Base-by-base conservation (phyloP, 2,888 invertebrate species). In the Drosophila meridiana region DNA sequence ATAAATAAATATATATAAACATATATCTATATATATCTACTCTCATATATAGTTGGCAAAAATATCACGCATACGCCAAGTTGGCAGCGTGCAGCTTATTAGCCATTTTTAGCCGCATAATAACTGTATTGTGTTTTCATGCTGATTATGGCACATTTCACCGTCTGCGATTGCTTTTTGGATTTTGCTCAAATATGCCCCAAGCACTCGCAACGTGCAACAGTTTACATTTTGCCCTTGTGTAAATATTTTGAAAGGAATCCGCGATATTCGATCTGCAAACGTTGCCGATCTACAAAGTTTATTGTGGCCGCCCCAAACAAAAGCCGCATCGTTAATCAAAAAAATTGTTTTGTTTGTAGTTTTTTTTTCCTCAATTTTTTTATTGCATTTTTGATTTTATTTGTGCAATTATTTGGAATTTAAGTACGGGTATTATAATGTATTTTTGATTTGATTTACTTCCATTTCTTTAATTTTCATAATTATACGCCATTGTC, bases 161-260 rank as follows among this genome's bases (percentile, higher is more conserved):
- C 74, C 50, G 50, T 6, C 30, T 59, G 36, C 53, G 43, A 61
- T 42, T 34, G 45, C 11, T 14, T 38, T 38, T 40, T 14, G 14
- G n/a, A 2, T 5, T 48, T 32, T 36, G n/a, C 20, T 20, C 20
- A 20, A 20, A 20, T 20, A 0, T 53, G 63, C 30, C 50, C 38
- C 34, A 28, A 64, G 53, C 68, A 47, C 5, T 62, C 55, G 43
- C 58, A 62, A 50, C 28, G 55, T 56, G 73, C 61, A 61, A 30
- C 63, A 80, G 53, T 59, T 58, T 45, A 38, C 40, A 48, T n/a
- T 67, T 55, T 34, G 82, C 82, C 83, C 83, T 83, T 83, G 83
- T 73, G 66, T 81, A 85, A 84, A 85, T 83, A 81, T 83, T 83
- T 83, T 83, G 85, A 85, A 83, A 81, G 83, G 82, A 74, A 61